Base-by-base conservation (phyloP, 2,113 vertebrate genomes). In the Glaucidium brasilianum region DNA sequence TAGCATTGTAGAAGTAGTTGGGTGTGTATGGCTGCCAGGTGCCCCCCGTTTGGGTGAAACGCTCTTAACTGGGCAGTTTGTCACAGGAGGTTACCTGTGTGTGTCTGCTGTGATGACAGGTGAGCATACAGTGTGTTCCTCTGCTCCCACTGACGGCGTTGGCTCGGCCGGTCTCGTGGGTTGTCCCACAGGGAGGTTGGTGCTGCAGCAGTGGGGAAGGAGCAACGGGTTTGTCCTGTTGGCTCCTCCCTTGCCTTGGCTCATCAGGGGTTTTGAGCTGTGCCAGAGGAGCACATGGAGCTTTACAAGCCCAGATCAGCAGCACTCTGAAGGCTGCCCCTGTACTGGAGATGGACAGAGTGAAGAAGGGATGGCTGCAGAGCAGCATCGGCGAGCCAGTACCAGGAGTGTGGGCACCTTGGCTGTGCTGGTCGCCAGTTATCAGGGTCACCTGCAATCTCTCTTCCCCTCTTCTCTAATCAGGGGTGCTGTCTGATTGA, bases 311-410 rank as follows among this genome's bases (percentile, higher is more conserved):
- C 32, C 1, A 1, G 45, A 30, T 35, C 27, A 71, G 71, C 5
- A 3, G 34, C 1, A 1, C 50, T 34, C 37, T 3, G 15, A 43
- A 76, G 52, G 55, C 73, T 83, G 80, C 29, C 49, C n/a, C 34
- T 34, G 8, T 1, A 0, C 2, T 1, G 4, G 64, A 55, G 82
- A 3, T 26, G 74, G 69, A 11, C 20, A 14, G 67, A 64, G 34
- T 0, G 3, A 50, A 37, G 52, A 32, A 13, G 55, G 3, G 23
- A 18, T 20, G 52, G 62, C 76, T 85, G 66, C 37, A 26, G 66
- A 53, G n/a, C 55, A 27, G 37, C 62, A 58, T 35, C 39, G 32
- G n/a, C 1, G 4, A 63, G 43, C 29, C 56, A 73, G 43, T 71
- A 66, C 43, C 52, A 21, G 62, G 30, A 35, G 43, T 0, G 0